A percentile compares a stretch with the other conserved stretches of the same genome.
These are phyloP conservation scores for Anoplopoma fimbria DNA, from an alignment of 2,113 vertebrate genomes.

Conservation along the genomic window DNA sequence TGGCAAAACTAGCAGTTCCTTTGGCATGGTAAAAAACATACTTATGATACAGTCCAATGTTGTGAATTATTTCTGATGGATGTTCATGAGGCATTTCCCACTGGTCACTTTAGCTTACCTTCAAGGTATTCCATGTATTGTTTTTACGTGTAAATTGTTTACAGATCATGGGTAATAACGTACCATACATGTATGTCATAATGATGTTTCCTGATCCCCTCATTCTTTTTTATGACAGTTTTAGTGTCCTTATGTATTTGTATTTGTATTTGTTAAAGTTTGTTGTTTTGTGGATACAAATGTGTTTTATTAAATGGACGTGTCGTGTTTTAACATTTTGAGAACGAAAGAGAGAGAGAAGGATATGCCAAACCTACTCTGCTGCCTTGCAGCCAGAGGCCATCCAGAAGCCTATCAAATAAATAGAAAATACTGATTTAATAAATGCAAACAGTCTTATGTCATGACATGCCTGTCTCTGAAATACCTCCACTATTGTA, in stretches of 20 bases:
- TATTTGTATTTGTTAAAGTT: too few relatives aligned
- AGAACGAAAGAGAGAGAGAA: background rate
- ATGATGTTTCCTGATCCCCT: background rate
- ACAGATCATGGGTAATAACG: background rate
- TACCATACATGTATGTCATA: background rate
- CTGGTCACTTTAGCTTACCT: background rate
- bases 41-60: conserved; percentile 35
- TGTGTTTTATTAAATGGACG: background rate
- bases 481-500: background rate
- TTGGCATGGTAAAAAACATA: conserved; percentile 1
- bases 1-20: background rate
- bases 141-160: background rate
- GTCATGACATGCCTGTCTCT: background rate
- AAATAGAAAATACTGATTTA: background rate
- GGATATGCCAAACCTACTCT: background rate
- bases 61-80: conserved; percentile 44
- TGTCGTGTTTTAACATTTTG: background rate
- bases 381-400: background rate
- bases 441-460: background rate
- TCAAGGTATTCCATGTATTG: background rate
- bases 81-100: conserved; percentile 60
- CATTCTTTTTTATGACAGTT: background rate
- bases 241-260: background rate
- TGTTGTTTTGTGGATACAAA: background rate
- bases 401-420: background rate